Conservation (phyloP, 2,888 invertebrate species). For the Nyleta sp. region DNA sequence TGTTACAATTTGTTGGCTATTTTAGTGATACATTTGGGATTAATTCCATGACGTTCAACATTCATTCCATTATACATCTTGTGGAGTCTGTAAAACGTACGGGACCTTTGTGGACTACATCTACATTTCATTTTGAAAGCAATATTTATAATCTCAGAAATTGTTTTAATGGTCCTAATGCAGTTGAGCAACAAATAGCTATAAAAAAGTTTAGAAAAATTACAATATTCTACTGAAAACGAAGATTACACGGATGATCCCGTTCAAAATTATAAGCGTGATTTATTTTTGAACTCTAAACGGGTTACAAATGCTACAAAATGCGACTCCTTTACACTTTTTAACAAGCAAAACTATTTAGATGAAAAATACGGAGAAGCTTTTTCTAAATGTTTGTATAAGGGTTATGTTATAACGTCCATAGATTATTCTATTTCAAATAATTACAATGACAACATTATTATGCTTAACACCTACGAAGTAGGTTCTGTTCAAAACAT, state of each 20-base stretch:
- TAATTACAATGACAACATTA: conserved; percentile 12
- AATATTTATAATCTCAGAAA: conserved; percentile 9
- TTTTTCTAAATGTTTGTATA: conserved; percentile 4
- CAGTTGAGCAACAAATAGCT: background rate
- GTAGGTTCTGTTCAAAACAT: conserved; percentile 1
- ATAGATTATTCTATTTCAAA: background rate
- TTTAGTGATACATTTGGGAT: background rate
- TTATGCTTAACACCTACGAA: conserved; percentile 13
- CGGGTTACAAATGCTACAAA: background rate
- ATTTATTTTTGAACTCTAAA: no score
- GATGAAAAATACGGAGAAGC: background rate
- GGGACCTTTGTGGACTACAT: conserved; percentile 4
- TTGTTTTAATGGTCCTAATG: conserved; percentile 6
- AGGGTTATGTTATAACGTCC: conserved; percentile 9
- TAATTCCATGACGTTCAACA: conserved; percentile 8
- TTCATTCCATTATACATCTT: conserved; percentile 1
- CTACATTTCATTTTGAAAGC: conserved; percentile 10
- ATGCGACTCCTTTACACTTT: no score
- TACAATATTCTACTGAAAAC: background rate
- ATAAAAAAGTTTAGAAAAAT: background rate
- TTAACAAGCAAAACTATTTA: conserved; percentile 1
- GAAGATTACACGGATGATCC: background rate
- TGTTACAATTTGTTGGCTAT: background rate
- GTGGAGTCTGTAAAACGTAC: conserved; percentile 5
- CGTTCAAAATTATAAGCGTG: background rate